A percentile compares a stretch with the other conserved stretches of the same genome.
phyloP scores from a whole-genome alignment of 2,888 invertebrate genomes.

The Amitus sp. region DNA sequence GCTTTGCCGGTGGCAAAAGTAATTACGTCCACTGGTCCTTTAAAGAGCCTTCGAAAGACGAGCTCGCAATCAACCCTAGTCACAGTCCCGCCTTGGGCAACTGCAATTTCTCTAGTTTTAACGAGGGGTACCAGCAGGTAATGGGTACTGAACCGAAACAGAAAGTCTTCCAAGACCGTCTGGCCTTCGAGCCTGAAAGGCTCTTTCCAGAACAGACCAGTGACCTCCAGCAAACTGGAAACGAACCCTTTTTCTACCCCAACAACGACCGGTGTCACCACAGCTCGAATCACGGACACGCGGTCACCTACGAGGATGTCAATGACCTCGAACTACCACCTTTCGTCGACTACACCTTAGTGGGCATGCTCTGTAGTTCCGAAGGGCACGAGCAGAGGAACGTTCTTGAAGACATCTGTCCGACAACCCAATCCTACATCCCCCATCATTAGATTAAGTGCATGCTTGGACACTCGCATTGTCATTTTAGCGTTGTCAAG shows the following conservation, averaged over 20 bases:
- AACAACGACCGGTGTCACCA: conserved; percentile 58
- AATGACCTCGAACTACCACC: conserved; percentile 56
- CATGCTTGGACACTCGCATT: no score
- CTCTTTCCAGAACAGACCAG: conserved; percentile 44
- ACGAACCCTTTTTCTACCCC: conserved; percentile 55
- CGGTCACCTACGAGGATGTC: conserved; percentile 50
- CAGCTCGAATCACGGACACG: conserved; percentile 59
- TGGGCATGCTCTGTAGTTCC: conserved; percentile 59
- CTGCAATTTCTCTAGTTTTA: conserved; percentile 41
- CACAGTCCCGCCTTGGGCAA: conserved; percentile 49
- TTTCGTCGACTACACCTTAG: conserved; percentile 61
- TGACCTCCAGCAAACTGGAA: conserved; percentile 48
- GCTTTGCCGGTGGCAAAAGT: conserved; percentile 18
- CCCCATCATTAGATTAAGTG: no score
- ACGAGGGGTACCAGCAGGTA: conserved; percentile 47
- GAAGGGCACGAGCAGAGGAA: no score
- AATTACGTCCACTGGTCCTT: no score
- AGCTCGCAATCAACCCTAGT: conserved; percentile 47
- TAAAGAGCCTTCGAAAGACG: conserved; percentile 40
- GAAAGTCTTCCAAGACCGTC: conserved; percentile 49
- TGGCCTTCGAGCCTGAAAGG: conserved; percentile 45
- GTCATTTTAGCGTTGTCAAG: no score
- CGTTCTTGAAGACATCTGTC: no score
- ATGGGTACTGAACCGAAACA: conserved; percentile 36
- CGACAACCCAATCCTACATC: no score